Percentiles rank a stretch among this genome's conserved stretches.
Conservation (phyloP, 1,140 invertebrate genomes). For the Manduca sexta region DNA sequence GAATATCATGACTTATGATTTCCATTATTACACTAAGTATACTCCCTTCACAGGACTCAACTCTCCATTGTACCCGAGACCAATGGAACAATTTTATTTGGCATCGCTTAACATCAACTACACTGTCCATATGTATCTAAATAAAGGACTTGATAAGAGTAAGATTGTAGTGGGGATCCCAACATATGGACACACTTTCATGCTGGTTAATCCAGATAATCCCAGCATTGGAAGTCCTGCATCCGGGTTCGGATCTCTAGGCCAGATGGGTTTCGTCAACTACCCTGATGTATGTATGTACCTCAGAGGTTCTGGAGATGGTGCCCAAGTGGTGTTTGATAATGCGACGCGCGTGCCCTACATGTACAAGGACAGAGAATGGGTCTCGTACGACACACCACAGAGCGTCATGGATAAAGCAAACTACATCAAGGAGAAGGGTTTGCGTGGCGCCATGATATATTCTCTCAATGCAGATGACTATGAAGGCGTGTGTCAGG, state of each 20-base stretch:
- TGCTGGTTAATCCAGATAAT: slow-evolving; percentile 79
- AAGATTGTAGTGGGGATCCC: slow-evolving; percentile 93
- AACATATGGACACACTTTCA: slow-evolving; percentile 90
- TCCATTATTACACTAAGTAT: slow-evolving; percentile 83
- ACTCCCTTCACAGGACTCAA: slow-evolving; percentile 89
- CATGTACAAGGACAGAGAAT: slow-evolving; percentile 81
- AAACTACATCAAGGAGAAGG: slow-evolving; percentile 76
- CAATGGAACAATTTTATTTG: slow-evolving; percentile 78
- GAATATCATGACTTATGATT: slow-evolving; percentile 94
- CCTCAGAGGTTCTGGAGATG: slow-evolving; percentile 58
- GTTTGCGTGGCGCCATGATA: slow-evolving; percentile 84
- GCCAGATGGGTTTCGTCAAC: slow-evolving; percentile 81
- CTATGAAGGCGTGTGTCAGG: slow-evolving; percentile 45
- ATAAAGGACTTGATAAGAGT: slow-evolving; percentile 84
- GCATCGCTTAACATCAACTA: slow-evolving; percentile 87
- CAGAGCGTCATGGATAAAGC: slow-evolving; percentile 84
- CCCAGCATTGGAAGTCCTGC: slow-evolving; percentile 81
- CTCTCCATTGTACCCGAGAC: slow-evolving; percentile 80
- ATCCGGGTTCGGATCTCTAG: slow-evolving; percentile 77
- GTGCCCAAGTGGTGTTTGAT: slow-evolving; percentile 74
- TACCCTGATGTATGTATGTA: slow-evolving; percentile 83
- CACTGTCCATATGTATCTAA: slow-evolving; percentile 85
- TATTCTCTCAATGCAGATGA: slow-evolving; percentile 86
- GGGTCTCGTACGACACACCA: slow-evolving; percentile 91
- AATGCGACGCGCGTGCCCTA: slow-evolving; percentile 85